These are phyloP conservation scores for Griposia aprilina DNA, from an alignment of 2,888 invertebrate species.

Conservation along the genomic window DNA sequence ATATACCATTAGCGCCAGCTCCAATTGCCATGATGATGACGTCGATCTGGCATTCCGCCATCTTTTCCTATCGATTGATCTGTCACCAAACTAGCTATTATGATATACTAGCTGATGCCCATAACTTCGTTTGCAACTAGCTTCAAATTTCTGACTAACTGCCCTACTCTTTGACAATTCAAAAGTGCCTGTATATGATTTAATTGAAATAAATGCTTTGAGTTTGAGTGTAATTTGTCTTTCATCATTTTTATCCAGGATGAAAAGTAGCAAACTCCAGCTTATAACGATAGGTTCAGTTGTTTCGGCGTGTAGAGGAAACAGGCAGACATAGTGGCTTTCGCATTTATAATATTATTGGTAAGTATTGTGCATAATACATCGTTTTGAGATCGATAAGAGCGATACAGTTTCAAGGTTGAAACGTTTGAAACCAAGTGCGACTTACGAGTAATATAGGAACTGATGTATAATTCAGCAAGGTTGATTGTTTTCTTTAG, in stretches of 20 bases:
- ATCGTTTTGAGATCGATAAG: constrained; percentile 17
- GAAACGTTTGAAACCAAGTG: not conserved
- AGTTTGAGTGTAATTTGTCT: not conserved
- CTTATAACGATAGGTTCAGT: not conserved
- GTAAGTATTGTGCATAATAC: constrained; percentile 18
- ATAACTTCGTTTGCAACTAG: not conserved
- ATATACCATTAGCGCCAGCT: constrained; percentile 4
- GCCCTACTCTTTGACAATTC: not conserved
- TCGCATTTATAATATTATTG: not conserved
- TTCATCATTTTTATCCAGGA: not conserved
- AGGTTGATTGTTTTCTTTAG: constrained; percentile 1
- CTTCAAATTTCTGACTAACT: not conserved
- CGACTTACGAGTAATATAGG: not conserved
- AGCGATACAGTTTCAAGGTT: constrained; percentile 37
- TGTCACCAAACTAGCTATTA: constrained; percentile 38
- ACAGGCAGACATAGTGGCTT: not conserved
- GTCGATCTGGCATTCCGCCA: constrained; percentile 72
- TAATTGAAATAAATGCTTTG: not conserved
- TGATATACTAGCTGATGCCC: not conserved
- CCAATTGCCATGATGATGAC: constrained; percentile 48
- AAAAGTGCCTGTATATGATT: not conserved
- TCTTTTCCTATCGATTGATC: constrained; percentile 66
- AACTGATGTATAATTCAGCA: constrained; percentile 22
- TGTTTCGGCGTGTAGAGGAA: not conserved
- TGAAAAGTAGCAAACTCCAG: not conserved